Conservation (phyloP, 2,888 invertebrate genomes). For the Serripes groenlandicus region DNA sequence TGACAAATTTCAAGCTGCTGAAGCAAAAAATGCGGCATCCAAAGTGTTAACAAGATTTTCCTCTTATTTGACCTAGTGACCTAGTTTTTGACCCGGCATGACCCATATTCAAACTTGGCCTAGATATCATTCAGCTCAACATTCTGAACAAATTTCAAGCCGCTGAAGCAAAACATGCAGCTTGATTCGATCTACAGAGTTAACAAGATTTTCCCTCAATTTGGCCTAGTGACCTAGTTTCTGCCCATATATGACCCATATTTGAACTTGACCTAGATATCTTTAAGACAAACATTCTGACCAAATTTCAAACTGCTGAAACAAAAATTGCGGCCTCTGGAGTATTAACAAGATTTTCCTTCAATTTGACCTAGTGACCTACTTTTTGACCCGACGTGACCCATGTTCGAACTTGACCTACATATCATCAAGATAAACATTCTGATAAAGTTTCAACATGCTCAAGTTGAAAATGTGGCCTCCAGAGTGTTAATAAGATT, state of each 20-base stretch:
- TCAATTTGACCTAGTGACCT: background rate
- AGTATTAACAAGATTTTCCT: background rate
- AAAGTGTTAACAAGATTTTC: background rate
- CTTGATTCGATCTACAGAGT: background rate
- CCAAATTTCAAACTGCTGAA: background rate
- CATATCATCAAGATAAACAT: background rate
- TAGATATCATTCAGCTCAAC: background rate
- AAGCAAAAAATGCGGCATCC: background rate
- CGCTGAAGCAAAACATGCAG: background rate
- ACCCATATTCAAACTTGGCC: background rate
- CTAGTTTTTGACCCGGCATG: background rate
- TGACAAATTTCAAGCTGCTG: background rate
- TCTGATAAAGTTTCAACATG: background rate
- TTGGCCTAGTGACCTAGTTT: background rate
- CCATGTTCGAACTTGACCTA: background rate
- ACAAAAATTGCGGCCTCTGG: background rate
- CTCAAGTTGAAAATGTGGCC: background rate
- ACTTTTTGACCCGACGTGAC: background rate
- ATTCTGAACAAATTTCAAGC: background rate
- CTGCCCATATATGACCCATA: background rate
- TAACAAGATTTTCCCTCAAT: background rate
- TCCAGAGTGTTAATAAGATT: background rate
- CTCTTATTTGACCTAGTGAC: background rate
- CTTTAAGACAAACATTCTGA: background rate
- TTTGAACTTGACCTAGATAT: background rate